A percentile compares a stretch with the other conserved stretches of the same genome.
Evolutionary conservation across 2,113 vertebrate species (phyloP).

Genomic region (Antigone vipio): DNA sequence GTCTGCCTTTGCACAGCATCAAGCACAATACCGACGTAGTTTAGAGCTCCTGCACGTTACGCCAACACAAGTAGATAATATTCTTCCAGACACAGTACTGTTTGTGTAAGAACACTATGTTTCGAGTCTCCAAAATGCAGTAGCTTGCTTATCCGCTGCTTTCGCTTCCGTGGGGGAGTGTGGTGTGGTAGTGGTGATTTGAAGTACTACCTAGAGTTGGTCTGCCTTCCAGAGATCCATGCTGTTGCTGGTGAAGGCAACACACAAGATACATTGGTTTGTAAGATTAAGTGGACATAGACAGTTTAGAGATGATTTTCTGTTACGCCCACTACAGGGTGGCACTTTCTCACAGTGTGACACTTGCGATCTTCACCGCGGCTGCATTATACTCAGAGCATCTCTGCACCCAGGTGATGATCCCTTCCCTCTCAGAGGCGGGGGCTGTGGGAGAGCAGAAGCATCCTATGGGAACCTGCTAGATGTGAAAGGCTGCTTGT

Average conservation of each 20-base stretch:
- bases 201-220: neutral
- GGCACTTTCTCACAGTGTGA: neutral
- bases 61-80: neutral
- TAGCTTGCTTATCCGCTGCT: neutral
- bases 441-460: neutral
- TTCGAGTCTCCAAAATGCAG: neutral
- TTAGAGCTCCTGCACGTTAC: neutral
- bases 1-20: neutral
- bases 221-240: neutral
- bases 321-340: neutral
- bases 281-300: neutral
- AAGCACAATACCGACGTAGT: neutral
- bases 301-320: neutral
- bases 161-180: neutral
- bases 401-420: neutral
- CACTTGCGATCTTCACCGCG: neutral
- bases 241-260: neutral
- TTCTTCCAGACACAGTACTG: neutral
- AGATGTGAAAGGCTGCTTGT: neutral
- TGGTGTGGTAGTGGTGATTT: neutral
- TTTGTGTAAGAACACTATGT: neutral
- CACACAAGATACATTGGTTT: neutral
- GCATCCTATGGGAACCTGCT: neutral
- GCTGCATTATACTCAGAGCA: neutral
- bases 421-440: neutral